Evolutionary conservation across 1,140 invertebrate genomes (phyloP), one percentile per base, ranked within the genome.

Genomic region (Brachionus manjavacas): DNA sequence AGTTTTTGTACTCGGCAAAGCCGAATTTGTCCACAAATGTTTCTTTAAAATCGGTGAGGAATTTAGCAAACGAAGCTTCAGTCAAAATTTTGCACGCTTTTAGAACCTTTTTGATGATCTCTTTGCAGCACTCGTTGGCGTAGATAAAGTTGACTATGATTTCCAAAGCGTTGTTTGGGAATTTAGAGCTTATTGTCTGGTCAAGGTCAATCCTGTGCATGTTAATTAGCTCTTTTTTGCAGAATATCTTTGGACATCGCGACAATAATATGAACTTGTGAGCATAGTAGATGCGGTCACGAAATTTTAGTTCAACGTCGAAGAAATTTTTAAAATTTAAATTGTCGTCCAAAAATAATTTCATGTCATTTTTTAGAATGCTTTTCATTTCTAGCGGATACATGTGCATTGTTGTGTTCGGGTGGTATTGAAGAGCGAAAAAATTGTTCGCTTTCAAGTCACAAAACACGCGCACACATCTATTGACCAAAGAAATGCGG

Each of bases 361-460:
- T 81, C 52, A 81, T 60, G 16, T 81, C 79, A 25, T 16, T 20
- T 68, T 23, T 64, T 6, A 81, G 41, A 9, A 12, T 11, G 12
- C 49, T 64, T 46, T 81, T 81, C 16, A 64, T 20, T 35, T 81
- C 52, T 2, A 64, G 55, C 2, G 79, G 79, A 60, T 64, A 81
- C 52, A 64, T 41, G 31, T 20, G 49, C 79, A 81, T 81, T 6
- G 35, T 6, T 7, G 64, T 81, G 12, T 41, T 64, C 0, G 79
- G 79, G 20, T 64, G 35, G 39, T 81, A 81, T 20, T 81, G 79
- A 11, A 81, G 39, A 28, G 49, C 52, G 28, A 64, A 64, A 43
- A 64, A 81, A 14, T 81, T 81, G 12, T 35, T 60, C 52, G 79
- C 79, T 68, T 81, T 81, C n/a, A 68, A 60, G 39, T 81, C 79